Conservation (phyloP, 2,888 invertebrate species). For the Cataglyphis altisquamis region DNA sequence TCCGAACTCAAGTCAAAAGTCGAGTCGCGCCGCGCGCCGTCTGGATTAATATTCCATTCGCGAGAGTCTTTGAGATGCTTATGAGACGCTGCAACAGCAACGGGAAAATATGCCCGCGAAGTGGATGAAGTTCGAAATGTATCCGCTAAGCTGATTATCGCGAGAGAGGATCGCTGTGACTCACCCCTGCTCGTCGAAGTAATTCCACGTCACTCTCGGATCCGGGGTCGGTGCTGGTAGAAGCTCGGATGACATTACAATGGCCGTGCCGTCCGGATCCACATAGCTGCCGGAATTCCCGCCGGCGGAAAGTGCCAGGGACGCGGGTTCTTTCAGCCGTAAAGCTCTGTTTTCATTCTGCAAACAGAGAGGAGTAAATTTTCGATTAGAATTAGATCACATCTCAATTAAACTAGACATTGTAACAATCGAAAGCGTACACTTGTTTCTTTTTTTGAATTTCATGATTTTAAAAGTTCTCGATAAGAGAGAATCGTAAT, state of each 20-base stretch:
- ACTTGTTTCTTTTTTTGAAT: not conserved
- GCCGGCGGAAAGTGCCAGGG: slow-evolving; percentile 84
- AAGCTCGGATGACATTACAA: slow-evolving; percentile 83
- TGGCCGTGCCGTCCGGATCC: slow-evolving; percentile 83
- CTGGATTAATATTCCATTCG: slow-evolving; percentile 53
- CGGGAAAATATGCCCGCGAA: not conserved
- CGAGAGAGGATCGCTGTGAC: slow-evolving; percentile 33
- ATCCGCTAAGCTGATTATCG: slow-evolving; percentile 10
- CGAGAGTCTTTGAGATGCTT: slow-evolving; percentile 32
- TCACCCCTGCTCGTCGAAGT: slow-evolving; percentile 93
- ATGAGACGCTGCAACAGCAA: slow-evolving; percentile 27
- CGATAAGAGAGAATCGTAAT: not conserved
- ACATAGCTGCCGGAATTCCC: slow-evolving; percentile 84
- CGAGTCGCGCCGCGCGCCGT: not conserved
- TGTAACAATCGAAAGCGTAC: not conserved
- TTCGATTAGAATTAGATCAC: slow-evolving; percentile 4
- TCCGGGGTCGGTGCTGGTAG: slow-evolving; percentile 85
- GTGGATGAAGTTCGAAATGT: not conserved
- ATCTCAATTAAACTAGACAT: not conserved
- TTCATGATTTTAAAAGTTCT: not conserved
- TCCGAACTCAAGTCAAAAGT: not conserved
- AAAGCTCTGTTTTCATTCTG: slow-evolving; percentile 95
- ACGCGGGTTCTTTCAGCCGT: slow-evolving; percentile 89
- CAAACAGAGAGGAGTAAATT: slow-evolving; percentile 75
- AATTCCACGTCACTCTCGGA: slow-evolving; percentile 89